Conservation (phyloP, 1,140 invertebrate species). For the Rhizoglyphus robini region DNA sequence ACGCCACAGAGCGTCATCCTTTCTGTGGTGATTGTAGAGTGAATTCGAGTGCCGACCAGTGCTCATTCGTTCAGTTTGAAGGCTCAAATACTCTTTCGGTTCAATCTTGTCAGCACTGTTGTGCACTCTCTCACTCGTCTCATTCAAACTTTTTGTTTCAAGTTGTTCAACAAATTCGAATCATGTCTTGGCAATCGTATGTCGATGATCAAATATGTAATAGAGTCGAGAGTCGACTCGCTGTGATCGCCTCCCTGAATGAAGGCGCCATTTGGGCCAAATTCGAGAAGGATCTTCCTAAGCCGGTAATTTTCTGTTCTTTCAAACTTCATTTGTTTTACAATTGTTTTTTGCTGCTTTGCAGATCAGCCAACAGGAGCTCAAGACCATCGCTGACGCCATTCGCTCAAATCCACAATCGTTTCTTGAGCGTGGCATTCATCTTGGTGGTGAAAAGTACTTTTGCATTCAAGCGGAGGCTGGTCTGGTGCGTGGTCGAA, state of each 20-base stretch:
- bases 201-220: conserved; percentile 90
- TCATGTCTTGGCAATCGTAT: conserved; percentile 95
- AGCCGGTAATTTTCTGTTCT: conserved; percentile 9
- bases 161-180: background rate
- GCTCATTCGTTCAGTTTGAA: background rate
- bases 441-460: conserved; percentile 30
- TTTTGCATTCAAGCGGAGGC: conserved; percentile 28
- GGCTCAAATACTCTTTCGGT: background rate
- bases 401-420: conserved; percentile 27
- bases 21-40: background rate
- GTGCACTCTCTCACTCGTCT: background rate
- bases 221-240: conserved; percentile 43
- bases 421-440: conserved; percentile 29
- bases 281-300: conserved; percentile 44
- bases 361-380: conserved; percentile 27
- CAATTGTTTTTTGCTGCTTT: conserved; percentile 6
- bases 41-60: background rate
- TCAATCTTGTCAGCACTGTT: background rate
- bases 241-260: conserved; percentile 71
- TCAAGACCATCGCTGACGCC: conserved; percentile 29
- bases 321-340: no score
- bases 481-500: conserved; percentile 28
- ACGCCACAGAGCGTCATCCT: background rate
- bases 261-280: conserved; percentile 89
- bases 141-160: background rate